A percentile compares a stretch with the other conserved stretches of the same genome.
Evolutionary conservation across 1,140 invertebrate genomes (phyloP).

Genomic region (Amyelois transitella): DNA sequence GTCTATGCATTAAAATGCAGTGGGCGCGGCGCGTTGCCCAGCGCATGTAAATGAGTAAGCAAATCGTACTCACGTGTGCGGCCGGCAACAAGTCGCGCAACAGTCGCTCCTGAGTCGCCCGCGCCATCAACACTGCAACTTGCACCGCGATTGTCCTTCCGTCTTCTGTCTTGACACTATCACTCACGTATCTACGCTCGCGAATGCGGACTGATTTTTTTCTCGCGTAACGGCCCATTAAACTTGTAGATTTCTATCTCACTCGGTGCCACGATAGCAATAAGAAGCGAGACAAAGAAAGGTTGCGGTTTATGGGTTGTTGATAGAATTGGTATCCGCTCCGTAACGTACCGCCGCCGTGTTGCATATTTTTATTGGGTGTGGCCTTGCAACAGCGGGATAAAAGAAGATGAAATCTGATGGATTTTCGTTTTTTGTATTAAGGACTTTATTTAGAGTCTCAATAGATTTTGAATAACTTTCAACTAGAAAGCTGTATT

Average conservation of each 20-base stretch:
- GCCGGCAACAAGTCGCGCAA: conserved; percentile 35
- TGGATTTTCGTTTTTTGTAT: too few relatives aligned
- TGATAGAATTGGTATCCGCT: conserved; percentile 75
- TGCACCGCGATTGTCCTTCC: conserved; percentile 51
- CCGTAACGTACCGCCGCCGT: conserved; percentile 66
- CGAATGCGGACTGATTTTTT: conserved; percentile 72
- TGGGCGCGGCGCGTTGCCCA: background rate
- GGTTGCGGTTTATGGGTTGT: conserved; percentile 74
- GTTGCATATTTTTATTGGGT: conserved; percentile 71
- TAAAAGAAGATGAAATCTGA: too few relatives aligned
- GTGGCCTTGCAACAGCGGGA: conserved; percentile 48
- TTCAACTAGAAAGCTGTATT: too few relatives aligned
- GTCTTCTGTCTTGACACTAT: conserved; percentile 65
- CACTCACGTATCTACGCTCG: conserved; percentile 71
- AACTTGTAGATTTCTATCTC: conserved; percentile 71
- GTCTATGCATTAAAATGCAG: conserved; percentile 1
- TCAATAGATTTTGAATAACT: too few relatives aligned
- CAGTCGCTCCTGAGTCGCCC: conserved; percentile 5
- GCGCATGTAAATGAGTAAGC: conserved; percentile 4
- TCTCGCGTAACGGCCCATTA: conserved; percentile 73
- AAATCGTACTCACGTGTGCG: conserved; percentile 24
- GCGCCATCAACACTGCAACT: conserved; percentile 18
- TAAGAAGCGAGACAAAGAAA: conserved; percentile 72
- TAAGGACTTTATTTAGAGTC: too few relatives aligned
- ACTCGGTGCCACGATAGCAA: conserved; percentile 46